A percentile compares a stretch with the other conserved stretches of the same genome.
phyloP scores from a whole-genome alignment of 2,113 vertebrate species.

The Prietella phreatophila region DNA sequence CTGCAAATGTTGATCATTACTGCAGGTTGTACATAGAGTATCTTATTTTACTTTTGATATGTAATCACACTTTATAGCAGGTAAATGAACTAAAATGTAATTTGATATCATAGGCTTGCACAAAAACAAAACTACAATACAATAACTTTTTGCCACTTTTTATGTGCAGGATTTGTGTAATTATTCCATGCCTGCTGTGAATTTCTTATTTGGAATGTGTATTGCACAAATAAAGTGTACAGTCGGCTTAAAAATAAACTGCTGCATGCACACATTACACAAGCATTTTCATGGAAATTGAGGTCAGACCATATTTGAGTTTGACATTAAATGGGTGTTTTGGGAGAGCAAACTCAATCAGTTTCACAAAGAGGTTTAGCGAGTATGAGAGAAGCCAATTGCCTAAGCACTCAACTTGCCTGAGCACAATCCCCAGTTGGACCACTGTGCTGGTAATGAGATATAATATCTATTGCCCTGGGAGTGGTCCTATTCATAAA shows the following conservation, averaged over 20 bases:
- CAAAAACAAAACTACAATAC: not conserved
- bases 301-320: conserved; percentile 63
- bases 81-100: conserved; percentile 1
- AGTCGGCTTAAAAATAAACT: conserved; percentile 48
- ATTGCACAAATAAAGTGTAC: conserved; percentile 35
- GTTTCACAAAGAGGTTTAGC: conserved; percentile 55
- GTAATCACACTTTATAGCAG: no score
- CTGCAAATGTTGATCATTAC: not conserved
- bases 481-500: conserved; percentile 66
- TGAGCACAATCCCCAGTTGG: conserved; percentile 70
- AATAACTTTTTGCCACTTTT: conserved; percentile 1
- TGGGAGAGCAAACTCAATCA: conserved; percentile 67
- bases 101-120: not conserved
- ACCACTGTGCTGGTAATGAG: conserved; percentile 70
- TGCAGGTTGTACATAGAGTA: not conserved
- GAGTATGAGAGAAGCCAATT: conserved; percentile 59
- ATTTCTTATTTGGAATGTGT: conserved; percentile 37
- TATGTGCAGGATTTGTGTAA: conserved; percentile 17
- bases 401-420: conserved; percentile 68
- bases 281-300: conserved; percentile 58
- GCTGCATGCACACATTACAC: conserved; percentile 47
- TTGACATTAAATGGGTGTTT: conserved; percentile 69
- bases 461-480: conserved; percentile 67
- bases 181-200: conserved; percentile 23
- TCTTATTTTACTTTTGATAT: not conserved